Evolutionary conservation across 2,113 vertebrate species (phyloP), one percentile per base, ranked within the genome.

Genomic region (Catharus fuscescens): DNA sequence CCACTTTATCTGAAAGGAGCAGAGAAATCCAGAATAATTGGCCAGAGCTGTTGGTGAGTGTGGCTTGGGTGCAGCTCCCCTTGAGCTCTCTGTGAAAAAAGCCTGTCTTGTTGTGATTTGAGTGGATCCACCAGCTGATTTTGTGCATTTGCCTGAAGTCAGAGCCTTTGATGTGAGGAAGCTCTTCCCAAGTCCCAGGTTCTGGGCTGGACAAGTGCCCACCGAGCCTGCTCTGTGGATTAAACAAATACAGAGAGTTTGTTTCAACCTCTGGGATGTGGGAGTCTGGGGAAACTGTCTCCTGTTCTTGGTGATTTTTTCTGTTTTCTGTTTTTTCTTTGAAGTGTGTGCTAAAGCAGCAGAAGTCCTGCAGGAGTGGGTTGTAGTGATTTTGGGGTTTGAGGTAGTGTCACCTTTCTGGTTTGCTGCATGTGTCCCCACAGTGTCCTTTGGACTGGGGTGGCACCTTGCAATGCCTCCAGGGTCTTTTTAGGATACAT

Each of bases 31-130:
- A 8, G 36, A 81, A n/a, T 80, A 57, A 65, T 2, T 67, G 78
- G 12, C 38, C 38, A n/a, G 34, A 85, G 70, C 59, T 47, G 48
- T 50, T 59, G 40, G 15, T 32, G 36, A 44, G 18, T 10, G 4
- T 60, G 61, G 42, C 56, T 79, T 0, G 0, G n/a, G 21, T 40
- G 20, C 20, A 20, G 48, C 31, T 70, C 16, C 40, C 16, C 1
- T 25, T 5, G 24, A 57, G 54, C n/a, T 56, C 38, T 52, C 77
- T 70, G 8, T 62, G 61, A 76, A 53, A 65, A 17, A 14, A 28
- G 16, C 1, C 0, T 6, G 3, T 77, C 38, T 69, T 76, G 64
- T 62, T 65, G 31, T 92, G 67, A 5, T 86, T 69, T 83, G 36
- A 47, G 17, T n/a, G 19, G 72, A 48, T 65, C 67, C 36, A 72